A percentile compares a stretch with the other conserved stretches of the same genome.
Conservation (phyloP, 2,888 invertebrate species). For the Lepidocyrtoides sp. region DNA sequence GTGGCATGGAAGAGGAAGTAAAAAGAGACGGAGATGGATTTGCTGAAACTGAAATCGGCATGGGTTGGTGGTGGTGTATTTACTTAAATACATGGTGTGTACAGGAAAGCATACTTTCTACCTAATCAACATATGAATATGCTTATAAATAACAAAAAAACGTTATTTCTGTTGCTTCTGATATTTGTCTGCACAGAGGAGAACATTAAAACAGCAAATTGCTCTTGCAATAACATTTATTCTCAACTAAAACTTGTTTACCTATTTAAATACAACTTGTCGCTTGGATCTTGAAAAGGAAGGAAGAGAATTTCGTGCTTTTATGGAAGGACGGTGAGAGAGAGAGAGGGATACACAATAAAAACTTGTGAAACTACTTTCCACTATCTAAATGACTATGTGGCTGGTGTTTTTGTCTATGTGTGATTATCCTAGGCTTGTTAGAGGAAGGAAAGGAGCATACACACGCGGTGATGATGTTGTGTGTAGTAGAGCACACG, state of each 20-base stretch:
- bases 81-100: too few relatives aligned
- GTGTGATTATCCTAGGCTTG: background rate
- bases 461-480: too few relatives aligned
- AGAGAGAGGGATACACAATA: background rate
- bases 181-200: too few relatives aligned
- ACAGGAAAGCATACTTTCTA: background rate
- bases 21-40: slow-evolving; percentile 67
- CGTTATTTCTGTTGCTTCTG: background rate
- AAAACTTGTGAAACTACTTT: slow-evolving; percentile 48
- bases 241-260: background rate
- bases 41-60: slow-evolving; percentile 55
- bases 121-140: slow-evolving; percentile 68
- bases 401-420: background rate
- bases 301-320: slow-evolving; percentile 56
- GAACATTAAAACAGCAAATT: too few relatives aligned
- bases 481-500: too few relatives aligned
- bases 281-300: slow-evolving; percentile 37
- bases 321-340: background rate
- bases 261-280: slow-evolving; percentile 6
- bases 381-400: slow-evolving; percentile 3
- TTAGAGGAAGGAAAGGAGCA: background rate
- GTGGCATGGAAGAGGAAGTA: slow-evolving; percentile 38
- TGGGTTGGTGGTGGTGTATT: slow-evolving; percentile 3
- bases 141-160: slow-evolving; percentile 13
- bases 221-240: background rate